These are phyloP conservation scores for Halocaridina rubra DNA, from an alignment of 2,888 invertebrate genomes.

Conservation along the genomic window DNA sequence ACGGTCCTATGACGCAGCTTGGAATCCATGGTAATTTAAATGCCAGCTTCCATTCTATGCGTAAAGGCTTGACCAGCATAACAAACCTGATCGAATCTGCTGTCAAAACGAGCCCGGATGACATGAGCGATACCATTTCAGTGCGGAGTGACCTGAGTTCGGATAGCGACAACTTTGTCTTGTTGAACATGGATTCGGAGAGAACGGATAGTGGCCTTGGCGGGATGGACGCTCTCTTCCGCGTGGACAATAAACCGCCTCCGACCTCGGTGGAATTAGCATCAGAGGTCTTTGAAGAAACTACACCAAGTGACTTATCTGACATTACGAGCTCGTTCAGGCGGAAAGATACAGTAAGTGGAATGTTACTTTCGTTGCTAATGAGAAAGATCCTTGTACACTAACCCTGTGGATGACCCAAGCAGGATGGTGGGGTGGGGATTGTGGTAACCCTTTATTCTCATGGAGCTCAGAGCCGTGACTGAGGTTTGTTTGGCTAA, in stretches of 20 bases:
- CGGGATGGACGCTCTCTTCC: constrained; percentile 52
- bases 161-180: constrained; percentile 71
- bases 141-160: constrained; percentile 86
- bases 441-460: no score
- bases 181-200: constrained; percentile 62
- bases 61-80: constrained; percentile 85
- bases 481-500: no score
- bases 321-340: constrained; percentile 58
- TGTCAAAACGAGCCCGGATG: constrained; percentile 77
- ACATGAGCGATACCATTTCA: constrained; percentile 79
- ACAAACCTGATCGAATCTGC: constrained; percentile 85
- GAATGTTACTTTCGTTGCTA: no score
- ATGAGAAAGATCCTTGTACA: no score
- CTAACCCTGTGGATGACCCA: no score
- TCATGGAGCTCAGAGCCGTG: no score
- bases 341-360: constrained; percentile 54
- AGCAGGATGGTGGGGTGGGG: no score
- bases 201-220: constrained; percentile 50
- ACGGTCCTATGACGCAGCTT: constrained; percentile 40
- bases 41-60: constrained; percentile 71
- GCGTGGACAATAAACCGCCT: constrained; percentile 24
- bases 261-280: constrained; percentile 49
- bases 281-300: constrained; percentile 58
- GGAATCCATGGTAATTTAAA: constrained; percentile 63
- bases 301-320: constrained; percentile 58